These are phyloP conservation scores for Brachyalestes nurse DNA, from an alignment of 2,797 vertebrate genomes.

Conservation along the genomic window DNA sequence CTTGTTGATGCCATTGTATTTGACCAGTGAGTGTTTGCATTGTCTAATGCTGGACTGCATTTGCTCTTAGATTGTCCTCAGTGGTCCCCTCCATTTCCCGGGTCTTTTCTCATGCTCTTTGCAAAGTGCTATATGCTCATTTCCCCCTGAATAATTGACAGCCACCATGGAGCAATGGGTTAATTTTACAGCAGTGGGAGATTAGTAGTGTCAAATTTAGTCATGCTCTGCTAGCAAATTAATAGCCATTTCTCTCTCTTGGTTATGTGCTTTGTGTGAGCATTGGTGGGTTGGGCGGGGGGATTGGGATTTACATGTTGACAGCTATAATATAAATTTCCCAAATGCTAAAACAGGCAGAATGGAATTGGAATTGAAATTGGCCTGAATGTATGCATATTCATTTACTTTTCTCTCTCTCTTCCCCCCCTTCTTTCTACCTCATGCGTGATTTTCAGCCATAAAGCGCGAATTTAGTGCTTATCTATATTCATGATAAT, in stretches of 20 bases:
- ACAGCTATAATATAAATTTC: conserved; percentile 31
- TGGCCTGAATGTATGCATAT: conserved; percentile 6
- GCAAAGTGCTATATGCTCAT: conserved; percentile 43
- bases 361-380: conserved; percentile 26
- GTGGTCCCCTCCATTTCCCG: background rate
- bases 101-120: conserved; percentile 17
- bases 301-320: background rate
- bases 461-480: background rate
- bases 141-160: conserved; percentile 45
- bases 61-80: background rate
- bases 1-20: background rate
- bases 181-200: conserved; percentile 47
- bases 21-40: background rate
- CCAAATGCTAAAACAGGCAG: conserved; percentile 37
- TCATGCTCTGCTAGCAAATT: conserved; percentile 33
- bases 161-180: conserved; percentile 45
- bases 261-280: background rate
- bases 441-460: background rate
- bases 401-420: background rate
- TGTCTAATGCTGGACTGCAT: background rate
- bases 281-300: background rate
- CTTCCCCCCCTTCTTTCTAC: background rate
- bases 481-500: background rate
- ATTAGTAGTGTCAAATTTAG: conserved; percentile 53
- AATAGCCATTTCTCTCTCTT: conserved; percentile 24